Base-by-base conservation (phyloP, 2,888 invertebrate species). In the Blastobasis adustella region DNA sequence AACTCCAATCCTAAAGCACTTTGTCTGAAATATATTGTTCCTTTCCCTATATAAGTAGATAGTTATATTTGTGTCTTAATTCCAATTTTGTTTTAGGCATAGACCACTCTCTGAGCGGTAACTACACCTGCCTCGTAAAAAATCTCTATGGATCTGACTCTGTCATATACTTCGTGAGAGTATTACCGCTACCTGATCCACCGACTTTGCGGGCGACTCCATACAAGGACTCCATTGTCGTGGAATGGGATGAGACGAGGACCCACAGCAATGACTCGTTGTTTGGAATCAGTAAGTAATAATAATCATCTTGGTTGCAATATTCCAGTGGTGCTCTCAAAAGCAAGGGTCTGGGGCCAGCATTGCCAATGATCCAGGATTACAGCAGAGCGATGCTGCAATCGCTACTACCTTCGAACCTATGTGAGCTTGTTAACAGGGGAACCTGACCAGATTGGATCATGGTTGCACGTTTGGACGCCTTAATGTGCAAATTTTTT, bases 91-190 rank as follows among this genome's bases (percentile, higher is more conserved):
- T 49, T 50, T 42, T 37, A 94, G 94, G 92, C 72, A 90, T 93
- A 47, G 94, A 94, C 66, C 91, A 92, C 63, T 92, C 93, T 7
- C 80, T 94, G 42, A 92, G 93, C 57, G 95, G 95, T 37, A 95
- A 95, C 85, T 95, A 94, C 79, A 93, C 94, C 0, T 95, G 95
- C 65, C 86, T 93, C 47, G 94, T 94, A 4, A 94, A 94, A 71
- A 97, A 97, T 79, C 89, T 94, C 5, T 95, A 95, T 69, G 96
- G 96, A 0, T 93, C 93, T 48, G 96, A 96, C 73, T 93, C 94
- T 49, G 94, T 96, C 47, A 91, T 93, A 6, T 96, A 95, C 71
- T 90, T 92, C 6, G 90, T 97, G 37, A 90, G 91, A 66, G 95
- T 96, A 0, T 90, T 95, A 66, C 93, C 94, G 54, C 88, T 94